Conservation (phyloP, 2,888 invertebrate species). For the Dryococelus australis region DNA sequence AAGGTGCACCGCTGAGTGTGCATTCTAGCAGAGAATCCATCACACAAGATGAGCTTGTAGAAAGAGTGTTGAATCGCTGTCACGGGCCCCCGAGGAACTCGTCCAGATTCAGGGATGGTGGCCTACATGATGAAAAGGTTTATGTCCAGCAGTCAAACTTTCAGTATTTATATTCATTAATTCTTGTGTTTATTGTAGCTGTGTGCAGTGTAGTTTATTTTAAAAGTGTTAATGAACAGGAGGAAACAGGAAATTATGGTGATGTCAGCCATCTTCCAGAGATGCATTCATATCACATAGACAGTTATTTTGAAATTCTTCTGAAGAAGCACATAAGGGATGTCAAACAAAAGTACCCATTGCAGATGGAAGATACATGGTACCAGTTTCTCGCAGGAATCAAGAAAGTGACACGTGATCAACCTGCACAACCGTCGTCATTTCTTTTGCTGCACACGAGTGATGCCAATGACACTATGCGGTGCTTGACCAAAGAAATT, state of each 20-base stretch:
- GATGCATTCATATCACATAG: not conserved
- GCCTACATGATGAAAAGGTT: no score
- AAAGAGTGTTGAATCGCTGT: not conserved
- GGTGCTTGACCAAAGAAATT: conserved; percentile 17
- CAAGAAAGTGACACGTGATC: conserved; percentile 17
- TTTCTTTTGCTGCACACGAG: conserved; percentile 24
- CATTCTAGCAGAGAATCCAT: not conserved
- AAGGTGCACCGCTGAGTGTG: not conserved
- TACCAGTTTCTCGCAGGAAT: conserved; percentile 26
- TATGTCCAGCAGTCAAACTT: no score
- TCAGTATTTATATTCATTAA: no score
- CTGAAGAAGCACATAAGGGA: not conserved
- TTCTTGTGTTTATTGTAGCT: no score
- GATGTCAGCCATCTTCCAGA: not conserved
- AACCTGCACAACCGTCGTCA: conserved; percentile 17
- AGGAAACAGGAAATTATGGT: not conserved
- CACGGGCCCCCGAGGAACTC: not conserved
- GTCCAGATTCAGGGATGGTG: no score
- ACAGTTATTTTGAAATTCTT: not conserved
- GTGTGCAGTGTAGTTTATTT: no score
- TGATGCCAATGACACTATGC: not conserved
- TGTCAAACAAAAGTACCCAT: conserved; percentile 22
- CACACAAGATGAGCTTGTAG: not conserved
- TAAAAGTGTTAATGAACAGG: no score
- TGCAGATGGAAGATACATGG: conserved; percentile 17